Base-by-base conservation (phyloP, 1,140 invertebrate genomes). In the Maconellicoccus hirsutus region DNA sequence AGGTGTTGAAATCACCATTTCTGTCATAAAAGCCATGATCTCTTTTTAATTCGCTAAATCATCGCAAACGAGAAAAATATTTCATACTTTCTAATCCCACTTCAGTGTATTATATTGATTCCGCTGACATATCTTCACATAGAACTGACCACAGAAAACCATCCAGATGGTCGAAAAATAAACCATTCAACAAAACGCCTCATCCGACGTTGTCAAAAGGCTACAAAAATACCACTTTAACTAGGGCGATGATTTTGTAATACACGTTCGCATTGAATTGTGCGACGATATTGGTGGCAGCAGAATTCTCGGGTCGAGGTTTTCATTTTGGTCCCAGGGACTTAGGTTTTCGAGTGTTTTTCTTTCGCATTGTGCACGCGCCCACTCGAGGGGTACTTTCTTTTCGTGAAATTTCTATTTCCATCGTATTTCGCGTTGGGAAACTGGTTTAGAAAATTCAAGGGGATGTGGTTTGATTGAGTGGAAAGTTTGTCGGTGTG, bases 311-410 rank as follows among this genome's bases (percentile, higher is more conserved):
- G 33, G 14, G 14, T 38, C n/a, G n/a, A 38, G 42, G n/a, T 52
- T 52, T 52, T 16, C 42, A 52, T 52, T 52, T 52, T 3, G 3
- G 29, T 33, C 3, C 12, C 10, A 52, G 42, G 42, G 42, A 52
- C n/a, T n/a, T n/a, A n/a, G n/a, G n/a, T 52, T 52, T 52, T 52
- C 42, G 16, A 52, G 42, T 52, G 42, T 52, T 52, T 52, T 52
- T 52, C 42, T 52, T 52, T 52, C 6, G 6, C n/a, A 52, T 52
- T 52, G 42, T 52, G n/a, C 42, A 52, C 42, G 42, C n/a, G 42
- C 42, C 42, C 42, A 52, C 42, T 52, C 42, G 12, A 52, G 6
- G 3, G 16, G n/a, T 52, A 52, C 42, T 52, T 52, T 52, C 16
- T 52, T 52, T 52, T 52, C n/a, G n/a, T 16, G 4, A 33, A 33